phyloP scores from a whole-genome alignment of 2,797 vertebrate genomes.

The Pyrrhura leucotis region DNA sequence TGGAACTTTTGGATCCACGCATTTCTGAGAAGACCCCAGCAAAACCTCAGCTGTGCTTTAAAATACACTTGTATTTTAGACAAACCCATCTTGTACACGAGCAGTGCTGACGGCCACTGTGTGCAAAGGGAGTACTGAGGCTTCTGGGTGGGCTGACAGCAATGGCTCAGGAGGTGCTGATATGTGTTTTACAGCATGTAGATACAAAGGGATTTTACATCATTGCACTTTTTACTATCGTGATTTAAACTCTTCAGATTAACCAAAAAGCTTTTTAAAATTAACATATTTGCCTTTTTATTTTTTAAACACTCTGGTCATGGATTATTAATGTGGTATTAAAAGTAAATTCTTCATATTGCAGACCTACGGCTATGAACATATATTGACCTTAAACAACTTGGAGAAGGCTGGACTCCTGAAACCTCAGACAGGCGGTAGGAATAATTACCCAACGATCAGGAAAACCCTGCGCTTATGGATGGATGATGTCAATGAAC shows the following conservation, averaged over 20 bases:
- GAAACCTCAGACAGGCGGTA: constrained; percentile 84
- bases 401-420: constrained; percentile 92
- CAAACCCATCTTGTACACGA: not conserved
- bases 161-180: not conserved
- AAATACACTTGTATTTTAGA: not conserved
- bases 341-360: not conserved
- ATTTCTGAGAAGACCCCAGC: not conserved
- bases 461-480: constrained; percentile 95
- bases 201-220: not conserved
- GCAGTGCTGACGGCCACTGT: not conserved
- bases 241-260: not conserved
- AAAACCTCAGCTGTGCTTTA: not conserved
- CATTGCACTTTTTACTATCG: not conserved
- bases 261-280: not conserved
- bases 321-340: not conserved
- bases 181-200: not conserved
- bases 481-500: constrained; percentile 98
- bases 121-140: not conserved
- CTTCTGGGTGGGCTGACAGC: not conserved
- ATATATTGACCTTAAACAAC: constrained; percentile 92
- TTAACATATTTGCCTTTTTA: not conserved
- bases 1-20: not conserved
- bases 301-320: not conserved
- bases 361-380: constrained; percentile 95
- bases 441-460: constrained; percentile 96